These are phyloP conservation scores for Drymonia ruficornis DNA, from an alignment of 2,888 invertebrate genomes.

Conservation along the genomic window DNA sequence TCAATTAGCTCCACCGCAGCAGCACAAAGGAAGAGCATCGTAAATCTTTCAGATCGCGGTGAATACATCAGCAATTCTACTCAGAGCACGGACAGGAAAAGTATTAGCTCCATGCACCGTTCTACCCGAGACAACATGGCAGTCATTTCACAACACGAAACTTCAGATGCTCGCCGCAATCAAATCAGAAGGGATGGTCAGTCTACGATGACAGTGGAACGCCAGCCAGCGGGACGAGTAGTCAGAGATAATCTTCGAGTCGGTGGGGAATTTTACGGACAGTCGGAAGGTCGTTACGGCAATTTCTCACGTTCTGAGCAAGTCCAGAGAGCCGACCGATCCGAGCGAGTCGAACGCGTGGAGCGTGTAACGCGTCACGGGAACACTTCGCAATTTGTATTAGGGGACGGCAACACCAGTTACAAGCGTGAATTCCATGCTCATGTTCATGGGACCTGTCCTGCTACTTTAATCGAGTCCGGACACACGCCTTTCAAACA, in stretches of 20 bases:
- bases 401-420: constrained; percentile 88
- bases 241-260: constrained; percentile 88
- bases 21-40: constrained; percentile 92
- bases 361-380: constrained; percentile 86
- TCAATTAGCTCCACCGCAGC: constrained; percentile 90
- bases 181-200: constrained; percentile 80
- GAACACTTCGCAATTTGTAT: constrained; percentile 90
- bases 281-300: constrained; percentile 89
- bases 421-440: constrained; percentile 92
- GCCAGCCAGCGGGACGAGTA: constrained; percentile 86
- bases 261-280: constrained; percentile 90
- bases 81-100: constrained; percentile 89
- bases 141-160: constrained; percentile 81
- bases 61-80: constrained; percentile 87
- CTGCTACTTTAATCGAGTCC: constrained; percentile 90
- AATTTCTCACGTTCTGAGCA: constrained; percentile 84
- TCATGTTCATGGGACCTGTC: constrained; percentile 90
- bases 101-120: constrained; percentile 91
- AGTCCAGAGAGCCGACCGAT: constrained; percentile 66
- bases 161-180: constrained; percentile 60
- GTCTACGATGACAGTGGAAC: constrained; percentile 82
- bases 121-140: constrained; percentile 85
- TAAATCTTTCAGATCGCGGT: constrained; percentile 90
- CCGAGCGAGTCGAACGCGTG: constrained; percentile 81
- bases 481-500: constrained; percentile 92